Conservation (phyloP, 2,888 invertebrate species). For the Herminia tarsipennalis region DNA sequence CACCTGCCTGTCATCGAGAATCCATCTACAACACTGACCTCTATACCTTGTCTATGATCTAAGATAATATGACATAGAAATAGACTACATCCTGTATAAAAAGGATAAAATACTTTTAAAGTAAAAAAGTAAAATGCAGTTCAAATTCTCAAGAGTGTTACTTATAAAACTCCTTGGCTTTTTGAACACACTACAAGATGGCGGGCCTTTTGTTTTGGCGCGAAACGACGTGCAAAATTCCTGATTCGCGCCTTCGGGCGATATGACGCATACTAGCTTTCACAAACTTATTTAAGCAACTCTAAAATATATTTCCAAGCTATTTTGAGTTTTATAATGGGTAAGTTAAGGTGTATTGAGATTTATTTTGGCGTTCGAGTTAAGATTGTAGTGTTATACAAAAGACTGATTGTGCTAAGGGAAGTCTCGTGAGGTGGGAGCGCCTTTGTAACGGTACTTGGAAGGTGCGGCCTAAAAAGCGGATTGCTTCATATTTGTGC, state of each 20-base stretch:
- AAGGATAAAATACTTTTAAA: too few relatives aligned
- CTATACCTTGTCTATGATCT: too few relatives aligned
- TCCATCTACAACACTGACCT: too few relatives aligned
- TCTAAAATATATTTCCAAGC: neutral
- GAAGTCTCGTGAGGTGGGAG: constrained; percentile 44
- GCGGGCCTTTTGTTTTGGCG: constrained; percentile 57
- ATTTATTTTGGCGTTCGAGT: neutral
- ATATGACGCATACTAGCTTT: constrained; percentile 43
- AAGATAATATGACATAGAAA: too few relatives aligned
- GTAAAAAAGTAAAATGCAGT: constrained; percentile 9
- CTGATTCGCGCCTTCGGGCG: constrained; percentile 61
- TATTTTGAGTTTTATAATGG: constrained; percentile 11
- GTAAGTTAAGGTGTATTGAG: neutral
- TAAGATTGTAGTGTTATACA: constrained; percentile 43
- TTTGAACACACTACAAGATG: constrained; percentile 45
- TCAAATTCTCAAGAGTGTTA: constrained; percentile 20
- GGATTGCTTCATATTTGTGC: constrained; percentile 43
- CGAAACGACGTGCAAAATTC: constrained; percentile 55
- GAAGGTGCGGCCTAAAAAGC: constrained; percentile 33
- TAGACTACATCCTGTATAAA: too few relatives aligned
- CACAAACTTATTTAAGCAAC: constrained; percentile 4
- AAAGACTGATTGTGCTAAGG: constrained; percentile 62
- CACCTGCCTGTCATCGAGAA: too few relatives aligned
- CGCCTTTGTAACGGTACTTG: constrained; percentile 44
- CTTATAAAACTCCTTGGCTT: constrained; percentile 33